Percentiles rank a stretch among this genome's conserved stretches.
Evolutionary conservation across 2,888 invertebrate genomes (phyloP).

Genomic region (Mesorhabditis sp.): DNA sequence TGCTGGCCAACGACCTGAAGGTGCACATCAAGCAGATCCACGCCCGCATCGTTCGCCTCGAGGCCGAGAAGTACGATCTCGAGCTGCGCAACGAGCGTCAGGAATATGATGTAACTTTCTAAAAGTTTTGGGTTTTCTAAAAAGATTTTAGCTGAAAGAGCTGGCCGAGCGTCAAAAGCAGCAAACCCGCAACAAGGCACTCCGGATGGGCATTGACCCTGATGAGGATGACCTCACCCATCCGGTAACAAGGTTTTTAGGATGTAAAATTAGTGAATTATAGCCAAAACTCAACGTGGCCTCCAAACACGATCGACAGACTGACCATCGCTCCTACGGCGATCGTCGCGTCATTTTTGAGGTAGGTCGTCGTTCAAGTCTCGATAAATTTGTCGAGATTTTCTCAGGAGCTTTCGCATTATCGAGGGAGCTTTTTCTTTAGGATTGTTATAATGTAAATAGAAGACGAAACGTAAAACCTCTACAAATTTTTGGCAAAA

Average conservation of each 20-base stretch:
- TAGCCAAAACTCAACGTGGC: slow-evolving; percentile 94
- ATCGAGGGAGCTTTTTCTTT: no score
- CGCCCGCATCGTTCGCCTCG: slow-evolving; percentile 39
- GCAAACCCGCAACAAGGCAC: slow-evolving; percentile 37
- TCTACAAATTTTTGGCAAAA: no score
- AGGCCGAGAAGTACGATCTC: slow-evolving; percentile 48
- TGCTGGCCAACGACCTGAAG: slow-evolving; percentile 25
- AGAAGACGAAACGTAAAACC: no score
- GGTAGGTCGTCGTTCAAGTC: background rate
- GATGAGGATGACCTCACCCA: slow-evolving; percentile 17
- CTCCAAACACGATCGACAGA: slow-evolving; percentile 94
- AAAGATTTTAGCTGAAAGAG: slow-evolving; percentile 41
- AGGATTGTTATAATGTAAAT: no score
- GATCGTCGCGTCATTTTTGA: slow-evolving; percentile 31
- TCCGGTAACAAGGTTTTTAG: background rate
- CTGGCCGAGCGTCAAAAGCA: slow-evolving; percentile 49
- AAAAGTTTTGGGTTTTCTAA: background rate
- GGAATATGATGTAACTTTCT: slow-evolving; percentile 37
- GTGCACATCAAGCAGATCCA: slow-evolving; percentile 45
- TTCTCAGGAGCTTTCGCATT: no score
- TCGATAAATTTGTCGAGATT: no score
- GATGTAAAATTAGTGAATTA: slow-evolving; percentile 13
- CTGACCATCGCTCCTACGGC: slow-evolving; percentile 73
- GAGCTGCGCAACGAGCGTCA: slow-evolving; percentile 52
- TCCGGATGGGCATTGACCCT: slow-evolving; percentile 7